Percentiles rank a stretch among this genome's conserved stretches.
Conservation (phyloP, 2,888 invertebrate species). For the Volucella inanis region DNA sequence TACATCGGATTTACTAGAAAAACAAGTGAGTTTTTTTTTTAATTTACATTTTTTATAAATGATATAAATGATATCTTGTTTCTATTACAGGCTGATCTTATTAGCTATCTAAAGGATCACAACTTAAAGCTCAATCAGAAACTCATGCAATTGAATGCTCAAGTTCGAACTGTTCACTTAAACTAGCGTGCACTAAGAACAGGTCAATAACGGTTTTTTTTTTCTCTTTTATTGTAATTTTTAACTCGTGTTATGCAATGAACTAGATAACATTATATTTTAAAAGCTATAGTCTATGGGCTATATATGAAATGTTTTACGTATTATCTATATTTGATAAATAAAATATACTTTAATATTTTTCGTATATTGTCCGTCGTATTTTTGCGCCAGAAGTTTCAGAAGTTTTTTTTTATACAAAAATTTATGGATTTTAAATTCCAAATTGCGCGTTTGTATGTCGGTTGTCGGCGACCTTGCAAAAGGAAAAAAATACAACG, state of each 20-base stretch:
- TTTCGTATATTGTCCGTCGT: not conserved
- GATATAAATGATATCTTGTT: not conserved
- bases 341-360: slow-evolving; percentile 38
- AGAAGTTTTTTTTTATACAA: not conserved
- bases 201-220: slow-evolving; percentile 25
- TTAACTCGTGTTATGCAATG: not conserved
- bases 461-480: too few relatives aligned
- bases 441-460: too few relatives aligned
- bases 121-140: slow-evolving; percentile 87
- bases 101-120: slow-evolving; percentile 87
- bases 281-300: slow-evolving; percentile 3
- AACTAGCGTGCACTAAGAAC: slow-evolving; percentile 7
- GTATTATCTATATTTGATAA: slow-evolving; percentile 42
- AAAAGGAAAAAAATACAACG: too few relatives aligned
- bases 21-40: slow-evolving; percentile 83
- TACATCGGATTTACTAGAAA: slow-evolving; percentile 86
- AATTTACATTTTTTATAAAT: not conserved
- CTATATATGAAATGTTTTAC: slow-evolving; percentile 14
- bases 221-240: not conserved
- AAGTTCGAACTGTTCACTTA: slow-evolving; percentile 80
- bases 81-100: slow-evolving; percentile 85
- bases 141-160: slow-evolving; percentile 85
- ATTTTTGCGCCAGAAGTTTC: not conserved
- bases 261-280: slow-evolving; percentile 5
- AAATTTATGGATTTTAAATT: too few relatives aligned